Evolutionary conservation across 2,888 invertebrate genomes (phyloP).

Genomic region (Drosophila setosimentum): DNA sequence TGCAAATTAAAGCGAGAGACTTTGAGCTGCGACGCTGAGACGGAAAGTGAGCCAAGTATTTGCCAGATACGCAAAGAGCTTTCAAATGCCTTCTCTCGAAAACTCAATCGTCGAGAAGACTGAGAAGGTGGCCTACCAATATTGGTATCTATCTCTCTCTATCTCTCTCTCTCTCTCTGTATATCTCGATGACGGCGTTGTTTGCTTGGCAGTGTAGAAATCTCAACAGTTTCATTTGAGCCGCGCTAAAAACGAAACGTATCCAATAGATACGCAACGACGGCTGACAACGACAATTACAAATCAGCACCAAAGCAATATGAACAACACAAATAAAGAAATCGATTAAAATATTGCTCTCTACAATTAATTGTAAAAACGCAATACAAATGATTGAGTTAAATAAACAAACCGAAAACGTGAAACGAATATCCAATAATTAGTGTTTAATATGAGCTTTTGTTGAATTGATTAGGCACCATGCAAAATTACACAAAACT

Average conservation of each 20-base stretch:
- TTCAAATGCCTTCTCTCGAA: slow-evolving; percentile 68
- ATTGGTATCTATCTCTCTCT: slow-evolving; percentile 47
- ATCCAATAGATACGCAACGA: slow-evolving; percentile 81
- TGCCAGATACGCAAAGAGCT: slow-evolving; percentile 57
- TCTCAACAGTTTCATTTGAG: slow-evolving; percentile 83
- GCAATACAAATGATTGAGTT: slow-evolving; percentile 8
- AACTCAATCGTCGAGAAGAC: slow-evolving; percentile 58
- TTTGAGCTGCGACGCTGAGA: slow-evolving; percentile 27
- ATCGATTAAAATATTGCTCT: slow-evolving; percentile 34
- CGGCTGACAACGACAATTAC: slow-evolving; percentile 48
- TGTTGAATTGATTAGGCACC: background rate
- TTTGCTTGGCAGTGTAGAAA: slow-evolving; percentile 61
- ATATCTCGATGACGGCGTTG: slow-evolving; percentile 43
- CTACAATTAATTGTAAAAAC: slow-evolving; percentile 35
- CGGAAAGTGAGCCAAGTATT: slow-evolving; percentile 54
- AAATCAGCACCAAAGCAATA: slow-evolving; percentile 26
- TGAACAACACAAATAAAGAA: slow-evolving; percentile 10
- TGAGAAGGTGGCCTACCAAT: slow-evolving; percentile 54
- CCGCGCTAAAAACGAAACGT: slow-evolving; percentile 83
- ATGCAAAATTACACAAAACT: background rate
- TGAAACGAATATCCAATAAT: slow-evolving; percentile 50
- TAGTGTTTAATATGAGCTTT: slow-evolving; percentile 1
- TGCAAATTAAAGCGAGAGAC: slow-evolving; percentile 70
- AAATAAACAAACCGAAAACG: slow-evolving; percentile 40
- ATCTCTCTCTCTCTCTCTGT: slow-evolving; percentile 23